A percentile compares a stretch with the other conserved stretches of the same genome.
These are phyloP conservation scores for Octodonta nipae DNA, from an alignment of 2,888 invertebrate genomes.

Conservation along the genomic window DNA sequence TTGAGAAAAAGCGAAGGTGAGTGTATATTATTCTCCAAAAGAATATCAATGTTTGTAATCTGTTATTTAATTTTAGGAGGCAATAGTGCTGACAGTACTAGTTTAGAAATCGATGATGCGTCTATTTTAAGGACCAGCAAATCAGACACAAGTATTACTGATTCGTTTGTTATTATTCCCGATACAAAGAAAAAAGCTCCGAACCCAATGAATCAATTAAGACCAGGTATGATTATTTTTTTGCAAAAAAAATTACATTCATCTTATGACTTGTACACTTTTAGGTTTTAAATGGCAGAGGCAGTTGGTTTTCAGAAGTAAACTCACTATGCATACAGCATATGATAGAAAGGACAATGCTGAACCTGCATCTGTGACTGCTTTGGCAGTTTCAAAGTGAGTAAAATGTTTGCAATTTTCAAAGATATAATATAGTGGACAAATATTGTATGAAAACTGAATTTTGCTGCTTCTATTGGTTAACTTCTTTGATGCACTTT, in stretches of 20 bases:
- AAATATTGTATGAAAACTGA: not conserved
- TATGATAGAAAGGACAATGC: constrained; percentile 94
- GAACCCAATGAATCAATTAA: constrained; percentile 31
- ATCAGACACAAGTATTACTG: constrained; percentile 80
- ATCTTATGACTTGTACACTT: constrained; percentile 10
- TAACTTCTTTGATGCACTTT: no score
- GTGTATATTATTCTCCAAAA: not conserved
- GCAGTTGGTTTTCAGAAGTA: constrained; percentile 82
- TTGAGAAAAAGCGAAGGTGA: constrained; percentile 54
- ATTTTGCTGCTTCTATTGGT: no score
- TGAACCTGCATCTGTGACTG: constrained; percentile 91
- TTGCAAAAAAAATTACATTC: constrained; percentile 3
- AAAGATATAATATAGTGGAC: not conserved
- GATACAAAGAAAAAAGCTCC: constrained; percentile 38
- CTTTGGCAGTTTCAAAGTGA: constrained; percentile 76
- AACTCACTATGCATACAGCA: constrained; percentile 94
- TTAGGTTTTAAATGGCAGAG: constrained; percentile 78
- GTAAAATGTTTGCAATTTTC: constrained; percentile 10
- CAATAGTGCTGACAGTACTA: constrained; percentile 37
- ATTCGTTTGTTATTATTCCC: constrained; percentile 73
- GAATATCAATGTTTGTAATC: not conserved
- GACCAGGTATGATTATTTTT: constrained; percentile 25
- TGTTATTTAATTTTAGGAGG: constrained; percentile 34
- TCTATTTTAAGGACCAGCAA: constrained; percentile 65
- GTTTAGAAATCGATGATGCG: constrained; percentile 31